Base-by-base conservation (phyloP, 2,113 vertebrate genomes). In the Bagarius yarrelli region DNA sequence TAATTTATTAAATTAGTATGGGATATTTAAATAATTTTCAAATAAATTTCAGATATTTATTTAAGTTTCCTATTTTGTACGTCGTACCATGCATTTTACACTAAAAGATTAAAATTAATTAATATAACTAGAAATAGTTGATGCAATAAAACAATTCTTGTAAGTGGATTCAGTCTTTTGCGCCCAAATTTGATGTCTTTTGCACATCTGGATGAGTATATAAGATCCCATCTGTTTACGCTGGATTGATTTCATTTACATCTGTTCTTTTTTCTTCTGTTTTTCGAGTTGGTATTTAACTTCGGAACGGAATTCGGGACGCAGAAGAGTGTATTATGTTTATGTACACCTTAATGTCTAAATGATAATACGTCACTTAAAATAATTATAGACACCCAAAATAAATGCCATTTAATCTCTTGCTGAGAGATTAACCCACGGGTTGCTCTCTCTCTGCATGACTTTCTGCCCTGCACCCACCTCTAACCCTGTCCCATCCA, bases 391-490 rank as follows among this genome's bases (percentile, higher is more conserved):
- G 19, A 12, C 4, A 23, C 36, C 27, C 21, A 18, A 53, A 67
- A 36, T 76, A 52, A 81, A 81, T 81, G 72, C 67, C 80, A 81
- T 15, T 21, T 52, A 44, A 60, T 59, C 50, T 14, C 80, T 72
- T 76, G 72, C 80, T 81, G 74, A 73, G 34, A 52, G 78, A 80
- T 72, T 79, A 73, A 70, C 59, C 59, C 21, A 50, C 2, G 8
- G 75, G n/a, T 66, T 25, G 44, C 81, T n/a, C 60, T 78, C 11
- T 73, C 78, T 87, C 88, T 89, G 88, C 89, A 90, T 89, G 88
- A 86, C 88, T 81, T 85, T 78, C 73, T 82, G 30, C 57, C 50
- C 27, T 27, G 55, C 50, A 73, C n/a, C 78, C 44, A 61, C 83
- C 66, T 56, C 57, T n/a, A 27, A 12, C 23, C 36, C 23, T 60